Base-by-base conservation (phyloP, 2,797 vertebrate species). In the Falco peregrinus region DNA sequence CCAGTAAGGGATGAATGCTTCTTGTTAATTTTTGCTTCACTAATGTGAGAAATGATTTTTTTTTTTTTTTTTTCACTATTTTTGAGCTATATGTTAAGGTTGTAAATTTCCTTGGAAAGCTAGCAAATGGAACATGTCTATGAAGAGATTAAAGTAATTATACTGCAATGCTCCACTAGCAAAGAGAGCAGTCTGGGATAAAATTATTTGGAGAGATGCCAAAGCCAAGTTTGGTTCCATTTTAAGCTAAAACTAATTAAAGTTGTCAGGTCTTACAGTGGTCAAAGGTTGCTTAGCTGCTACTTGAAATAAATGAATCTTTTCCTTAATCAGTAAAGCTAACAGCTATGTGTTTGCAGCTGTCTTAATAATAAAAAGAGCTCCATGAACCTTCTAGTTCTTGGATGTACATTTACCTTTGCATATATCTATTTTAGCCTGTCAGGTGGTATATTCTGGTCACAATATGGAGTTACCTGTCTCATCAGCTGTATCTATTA, bases 181-280 rank as follows among this genome's bases (percentile, higher is more conserved):
- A 96, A 90, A 87, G 85, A 95, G 94, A 96, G 64, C 95, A 74
- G 80, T 69, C 89, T 94, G 92, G 88, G 95, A 93, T 93, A 81
- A 96, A 95, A 96, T 95, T 94, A 87, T 95, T 80, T 96, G 80
- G 84, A 89, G 94, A 56, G 95, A 84, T 0, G 81, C 97, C 88
- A 96, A 69, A 91, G 70, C 57, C 60, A 96, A 96, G 63, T 97
- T 97, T 86, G 84, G 57, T 94, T 97, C 93, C 79, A 53, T 91
- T 95, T 95, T 95, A 95, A 96, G 80, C 48, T 96, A 91, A 94
- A 97, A 97, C 86, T 95, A 97, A 96, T 96, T 96, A 92, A 97
- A 88, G 81, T 96, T 96, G 95, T 94, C 84, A 90, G 83, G 87
- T 95, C 81, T 95, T 80, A 92, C 2, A 81, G 20, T 90, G 74